Evolutionary conservation across 1,140 invertebrate genomes (phyloP).

Genomic region (Aphelinus certus): DNA sequence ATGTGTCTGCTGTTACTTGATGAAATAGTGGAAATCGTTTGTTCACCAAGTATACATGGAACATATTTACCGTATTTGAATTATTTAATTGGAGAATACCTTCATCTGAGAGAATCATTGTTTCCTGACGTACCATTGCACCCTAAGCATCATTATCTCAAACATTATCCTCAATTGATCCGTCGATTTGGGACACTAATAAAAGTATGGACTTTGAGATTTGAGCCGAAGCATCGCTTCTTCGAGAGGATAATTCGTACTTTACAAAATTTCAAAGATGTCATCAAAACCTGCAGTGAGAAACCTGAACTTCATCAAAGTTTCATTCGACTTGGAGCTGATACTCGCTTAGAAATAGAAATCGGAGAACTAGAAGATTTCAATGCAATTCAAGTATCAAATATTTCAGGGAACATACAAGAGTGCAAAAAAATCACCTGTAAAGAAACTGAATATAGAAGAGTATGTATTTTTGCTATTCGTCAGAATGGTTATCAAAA

Average conservation of each 20-base stretch:
- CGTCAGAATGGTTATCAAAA: slow-evolving; percentile 32
- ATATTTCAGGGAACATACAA: slow-evolving; percentile 1
- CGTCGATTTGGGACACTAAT: slow-evolving; percentile 37
- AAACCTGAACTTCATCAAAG: slow-evolving; percentile 41
- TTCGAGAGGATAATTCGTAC: slow-evolving; percentile 34
- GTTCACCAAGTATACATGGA: no score
- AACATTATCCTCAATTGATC: slow-evolving; percentile 39
- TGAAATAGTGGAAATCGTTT: no score
- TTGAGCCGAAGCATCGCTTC: slow-evolving; percentile 41
- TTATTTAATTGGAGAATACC: no score
- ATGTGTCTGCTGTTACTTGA: no score
- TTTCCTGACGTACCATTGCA: slow-evolving; percentile 15
- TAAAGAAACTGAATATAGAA: slow-evolving; percentile 37
- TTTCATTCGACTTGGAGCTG: slow-evolving; percentile 33
- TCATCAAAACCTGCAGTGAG: slow-evolving; percentile 34
- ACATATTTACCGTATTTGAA: no score
- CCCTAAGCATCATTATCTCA: slow-evolving; percentile 37
- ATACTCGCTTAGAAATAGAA: slow-evolving; percentile 33
- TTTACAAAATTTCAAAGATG: slow-evolving; percentile 39
- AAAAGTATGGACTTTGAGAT: slow-evolving; percentile 40
- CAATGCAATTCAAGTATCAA: background rate
- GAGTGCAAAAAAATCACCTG: slow-evolving; percentile 34
- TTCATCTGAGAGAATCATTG: no score
- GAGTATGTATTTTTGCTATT: slow-evolving; percentile 27
- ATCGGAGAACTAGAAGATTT: slow-evolving; percentile 27